These are phyloP conservation scores for Calyptommatus sinebrachiatus DNA, from an alignment of 2,113 vertebrate genomes.

Conservation along the genomic window DNA sequence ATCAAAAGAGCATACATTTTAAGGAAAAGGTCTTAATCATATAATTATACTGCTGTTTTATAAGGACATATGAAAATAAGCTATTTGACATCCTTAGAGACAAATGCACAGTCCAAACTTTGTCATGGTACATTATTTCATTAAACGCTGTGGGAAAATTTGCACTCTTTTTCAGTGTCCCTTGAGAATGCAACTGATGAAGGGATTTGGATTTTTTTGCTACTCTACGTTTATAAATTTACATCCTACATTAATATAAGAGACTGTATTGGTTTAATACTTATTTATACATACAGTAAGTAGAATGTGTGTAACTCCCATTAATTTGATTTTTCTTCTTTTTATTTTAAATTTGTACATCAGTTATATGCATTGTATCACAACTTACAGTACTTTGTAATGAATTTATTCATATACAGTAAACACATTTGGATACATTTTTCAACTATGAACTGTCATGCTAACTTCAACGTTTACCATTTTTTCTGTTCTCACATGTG, in stretches of 20 bases:
- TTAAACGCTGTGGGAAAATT: not conserved
- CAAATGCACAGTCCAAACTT: not conserved
- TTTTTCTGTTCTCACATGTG: too few relatives aligned
- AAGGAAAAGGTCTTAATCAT: not conserved
- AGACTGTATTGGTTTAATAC: not conserved
- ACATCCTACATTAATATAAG: not conserved
- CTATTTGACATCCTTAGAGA: not conserved
- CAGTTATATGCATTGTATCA: too few relatives aligned
- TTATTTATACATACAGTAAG: not conserved
- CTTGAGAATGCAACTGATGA: not conserved
- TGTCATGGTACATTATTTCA: not conserved
- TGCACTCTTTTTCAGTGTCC: not conserved
- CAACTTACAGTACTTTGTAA: too few relatives aligned
- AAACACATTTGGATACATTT: too few relatives aligned
- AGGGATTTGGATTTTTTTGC: not conserved
- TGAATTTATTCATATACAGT: too few relatives aligned
- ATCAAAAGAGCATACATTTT: slow-evolving; percentile 3
- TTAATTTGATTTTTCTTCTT: not conserved
- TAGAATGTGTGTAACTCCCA: not conserved
- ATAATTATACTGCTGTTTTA: not conserved
- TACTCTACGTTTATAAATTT: not conserved
- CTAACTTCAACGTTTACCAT: too few relatives aligned
- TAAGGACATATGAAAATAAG: not conserved
- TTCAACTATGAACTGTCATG: too few relatives aligned
- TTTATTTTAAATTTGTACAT: not conserved